Base-by-base conservation (phyloP, 2,888 invertebrate genomes). In the Dione juno region DNA sequence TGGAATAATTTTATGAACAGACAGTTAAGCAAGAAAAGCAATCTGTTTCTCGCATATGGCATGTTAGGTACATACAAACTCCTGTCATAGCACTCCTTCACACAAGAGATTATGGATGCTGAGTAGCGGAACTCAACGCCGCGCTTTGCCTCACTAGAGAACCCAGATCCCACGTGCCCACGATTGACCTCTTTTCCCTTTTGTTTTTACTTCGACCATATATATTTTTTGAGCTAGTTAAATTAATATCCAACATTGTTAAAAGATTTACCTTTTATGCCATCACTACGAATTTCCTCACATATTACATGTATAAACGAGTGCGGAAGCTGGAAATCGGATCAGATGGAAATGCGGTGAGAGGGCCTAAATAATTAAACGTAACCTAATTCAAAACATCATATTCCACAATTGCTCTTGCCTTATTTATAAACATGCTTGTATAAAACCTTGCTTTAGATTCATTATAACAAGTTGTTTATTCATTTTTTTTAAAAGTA, bases 341-440 rank as follows among this genome's bases (percentile, higher is more conserved):
- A 64, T 64, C 64, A 64, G 64, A 64, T 52, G 64, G 21, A 13
- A 64, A 64, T 64, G 64, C 50, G 64, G 64, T 19, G 64, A 64
- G 50, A 48, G 64, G 19, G 16, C 19, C 48, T 64, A 64, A 40
- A 64, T 64, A 64, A 64, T 64, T 64, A 64, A 64, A 64, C 40
- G 64, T 21, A 64, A 50, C 64, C 64, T 64, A 64, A 64, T 64
- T 64, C 64, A 52, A 64, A 50, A 10, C 50, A 50, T 52, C 37
- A 64, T 64, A 52, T 64, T 50, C 40, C 14, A 40, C 50, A 40
- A 50, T 52, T 37, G 40, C n/a, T n/a, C n/a, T 52, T 64, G 19
- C 19, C 19, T 52, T 52, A 50, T 64, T 48, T 52, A 64, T 45
- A n/a, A 45, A 8, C 54, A n/a, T 37, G 14, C 28, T 11, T 19